These are phyloP conservation scores for Apomyelois bistriatella DNA, from an alignment of 2,888 invertebrate species.

Conservation along the genomic window DNA sequence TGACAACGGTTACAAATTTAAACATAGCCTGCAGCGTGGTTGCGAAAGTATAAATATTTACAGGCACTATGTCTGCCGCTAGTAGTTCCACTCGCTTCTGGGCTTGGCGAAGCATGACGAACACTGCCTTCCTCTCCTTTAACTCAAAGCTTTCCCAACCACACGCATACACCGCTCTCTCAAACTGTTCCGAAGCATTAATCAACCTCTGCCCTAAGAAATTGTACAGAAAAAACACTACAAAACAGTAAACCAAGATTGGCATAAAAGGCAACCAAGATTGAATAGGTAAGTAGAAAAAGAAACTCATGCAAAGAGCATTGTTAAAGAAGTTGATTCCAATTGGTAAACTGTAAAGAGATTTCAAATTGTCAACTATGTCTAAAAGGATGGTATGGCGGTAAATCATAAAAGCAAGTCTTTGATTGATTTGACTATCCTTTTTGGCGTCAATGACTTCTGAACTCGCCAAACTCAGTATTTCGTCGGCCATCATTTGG, in stretches of 20 bases:
- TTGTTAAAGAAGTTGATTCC: constrained; percentile 61
- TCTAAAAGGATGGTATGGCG: constrained; percentile 47
- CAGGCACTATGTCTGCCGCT: constrained; percentile 63
- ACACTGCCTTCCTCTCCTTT: constrained; percentile 48
- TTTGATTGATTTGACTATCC: constrained; percentile 35
- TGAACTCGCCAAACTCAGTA: constrained; percentile 19
- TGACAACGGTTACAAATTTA: constrained; percentile 63
- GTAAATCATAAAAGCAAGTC: constrained; percentile 36
- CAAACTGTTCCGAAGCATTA: constrained; percentile 55
- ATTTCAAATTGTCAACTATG: constrained; percentile 41
- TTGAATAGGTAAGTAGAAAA: constrained; percentile 49
- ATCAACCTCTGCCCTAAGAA: constrained; percentile 57
- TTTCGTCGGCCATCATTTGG: constrained; percentile 48
- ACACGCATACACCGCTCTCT: constrained; percentile 55
- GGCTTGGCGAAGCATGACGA: constrained; percentile 49
- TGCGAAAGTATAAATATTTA: constrained; percentile 66
- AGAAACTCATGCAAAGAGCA: constrained; percentile 52
- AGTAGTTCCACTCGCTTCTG: constrained; percentile 53
- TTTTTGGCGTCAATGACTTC: background rate
- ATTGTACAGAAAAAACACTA: constrained; percentile 62
- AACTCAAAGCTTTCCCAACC: constrained; percentile 64
- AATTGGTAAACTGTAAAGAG: constrained; percentile 53
- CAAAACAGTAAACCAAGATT: constrained; percentile 50
- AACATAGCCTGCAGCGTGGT: constrained; percentile 55
- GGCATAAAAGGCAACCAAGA: constrained; percentile 54